A percentile compares a stretch with the other conserved stretches of the same genome.
These are phyloP conservation scores for Sitodiplosis mosellana DNA, from an alignment of 1,140 invertebrate genomes.

Conservation along the genomic window DNA sequence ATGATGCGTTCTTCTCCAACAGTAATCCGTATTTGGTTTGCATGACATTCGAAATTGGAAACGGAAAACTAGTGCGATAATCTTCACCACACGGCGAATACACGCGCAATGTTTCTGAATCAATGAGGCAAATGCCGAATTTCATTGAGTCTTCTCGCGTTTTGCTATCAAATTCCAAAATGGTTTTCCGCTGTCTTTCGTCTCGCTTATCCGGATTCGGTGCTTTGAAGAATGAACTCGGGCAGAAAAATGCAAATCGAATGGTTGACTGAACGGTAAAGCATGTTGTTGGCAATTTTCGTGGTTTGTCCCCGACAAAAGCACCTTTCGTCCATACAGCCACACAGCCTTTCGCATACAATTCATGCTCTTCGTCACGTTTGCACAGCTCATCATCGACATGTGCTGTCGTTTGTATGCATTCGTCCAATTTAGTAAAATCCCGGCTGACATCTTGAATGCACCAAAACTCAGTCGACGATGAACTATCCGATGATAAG, in stretches of 20 bases:
- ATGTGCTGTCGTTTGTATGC: constrained; percentile 8
- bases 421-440: background rate
- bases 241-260: constrained; percentile 61
- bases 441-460: constrained; percentile 33
- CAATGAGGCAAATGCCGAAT: constrained; percentile 21
- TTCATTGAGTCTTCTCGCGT: background rate
- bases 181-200: background rate
- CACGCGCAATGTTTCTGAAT: constrained; percentile 57
- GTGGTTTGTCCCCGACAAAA: constrained; percentile 15
- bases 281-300: constrained; percentile 33
- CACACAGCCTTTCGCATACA: constrained; percentile 69
- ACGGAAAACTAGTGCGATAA: constrained; percentile 63
- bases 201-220: background rate
- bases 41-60: constrained; percentile 63
- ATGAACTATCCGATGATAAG: constrained; percentile 37
- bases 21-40: constrained; percentile 57
- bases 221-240: constrained; percentile 6
- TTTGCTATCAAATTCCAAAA: background rate
- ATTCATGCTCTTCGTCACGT: constrained; percentile 55
- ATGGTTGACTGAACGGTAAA: constrained; percentile 68
- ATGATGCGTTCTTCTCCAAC: constrained; percentile 42
- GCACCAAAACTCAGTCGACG: constrained; percentile 43
- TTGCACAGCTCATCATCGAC: background rate
- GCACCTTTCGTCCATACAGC: constrained; percentile 59
- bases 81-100: constrained; percentile 66